A percentile compares a stretch with the other conserved stretches of the same genome.
phyloP scores from a whole-genome alignment of 2,888 invertebrate genomes.

The Lamellibrachia columna region DNA sequence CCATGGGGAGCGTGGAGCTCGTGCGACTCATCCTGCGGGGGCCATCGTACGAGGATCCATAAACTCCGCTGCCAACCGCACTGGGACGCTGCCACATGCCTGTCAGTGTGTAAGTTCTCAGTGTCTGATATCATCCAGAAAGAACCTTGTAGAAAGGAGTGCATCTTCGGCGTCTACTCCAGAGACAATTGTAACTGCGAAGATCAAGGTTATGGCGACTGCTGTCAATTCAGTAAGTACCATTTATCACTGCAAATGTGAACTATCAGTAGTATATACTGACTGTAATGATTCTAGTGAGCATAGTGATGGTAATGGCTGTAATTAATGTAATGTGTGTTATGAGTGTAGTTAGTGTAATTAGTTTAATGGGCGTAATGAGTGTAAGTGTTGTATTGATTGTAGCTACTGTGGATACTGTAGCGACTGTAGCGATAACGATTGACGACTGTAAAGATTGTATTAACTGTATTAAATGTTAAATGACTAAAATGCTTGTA shows the following conservation, averaged over 20 bases:
- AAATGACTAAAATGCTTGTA: no score
- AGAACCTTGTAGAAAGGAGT: background rate
- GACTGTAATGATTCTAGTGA: no score
- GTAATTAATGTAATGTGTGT: background rate
- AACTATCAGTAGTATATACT: no score
- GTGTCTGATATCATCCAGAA: background rate
- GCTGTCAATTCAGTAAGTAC: background rate
- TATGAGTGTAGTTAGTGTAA: no score
- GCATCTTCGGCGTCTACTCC: background rate
- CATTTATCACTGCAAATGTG: background rate
- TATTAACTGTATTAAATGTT: no score
- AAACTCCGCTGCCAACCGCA: background rate
- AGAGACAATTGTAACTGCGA: background rate
- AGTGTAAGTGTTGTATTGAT: no score
- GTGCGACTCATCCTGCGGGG: background rate
- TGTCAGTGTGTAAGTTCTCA: background rate
- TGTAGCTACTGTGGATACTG: no score
- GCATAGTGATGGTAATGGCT: no score
- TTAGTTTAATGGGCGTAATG: no score
- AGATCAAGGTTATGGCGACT: background rate
- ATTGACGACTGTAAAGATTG: no score
- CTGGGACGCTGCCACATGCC: background rate
- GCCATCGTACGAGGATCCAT: background rate
- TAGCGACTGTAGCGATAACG: no score
- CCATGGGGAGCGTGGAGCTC: no score